Base-by-base conservation (phyloP, 2,797 vertebrate species). In the Pseudomugil tenellus region DNA sequence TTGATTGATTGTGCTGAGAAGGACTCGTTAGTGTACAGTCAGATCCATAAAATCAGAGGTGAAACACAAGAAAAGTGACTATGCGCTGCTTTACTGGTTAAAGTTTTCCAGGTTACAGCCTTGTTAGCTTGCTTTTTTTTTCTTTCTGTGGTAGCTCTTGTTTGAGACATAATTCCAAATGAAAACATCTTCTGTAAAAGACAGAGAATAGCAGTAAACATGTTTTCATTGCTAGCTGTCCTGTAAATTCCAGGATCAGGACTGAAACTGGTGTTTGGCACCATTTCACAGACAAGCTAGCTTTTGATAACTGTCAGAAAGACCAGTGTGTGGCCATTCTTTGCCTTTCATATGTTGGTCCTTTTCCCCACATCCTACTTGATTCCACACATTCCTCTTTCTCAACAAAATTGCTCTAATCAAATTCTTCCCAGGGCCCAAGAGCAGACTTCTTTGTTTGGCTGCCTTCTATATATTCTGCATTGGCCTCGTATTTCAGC, bases 1-100 rank as follows among this genome's bases (percentile, higher is more conserved):
- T 56, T 19, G 0, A 73, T 59, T 58, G 48, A 74, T 63, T 70
- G 25, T 32, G 52, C 51, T 43, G 39, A 46, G 21, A 32, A 28
- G 41, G 49, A 65, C 57, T 70, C 58, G 76, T 76, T 69, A 63
- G 51, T 59, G 51, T 16, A 43, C 39, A 43, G 39, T 43, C 39
- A 43, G 39, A 14, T 14, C 6, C 17, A 8, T 43, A 43, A 29
- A 3, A 29, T 29, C 29, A 29, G 29, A 29, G 29, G 29, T 29
- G 29, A 29, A 29, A 29, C 29, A 29, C 29, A 29, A 6, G 29
- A 29, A 3, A 29, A 6, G 29, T 29, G 29, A 6, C n/a, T 29
- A 29, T 29, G 6, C 29, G 29, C 29, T 29, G 29, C 29, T 29
- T 3, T 29, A 29, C 29, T 29, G 29, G 29, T 29, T 29, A 29